These are phyloP conservation scores for Enteromius mattozi DNA, from an alignment of 2,797 vertebrate genomes.

Conservation along the genomic window DNA sequence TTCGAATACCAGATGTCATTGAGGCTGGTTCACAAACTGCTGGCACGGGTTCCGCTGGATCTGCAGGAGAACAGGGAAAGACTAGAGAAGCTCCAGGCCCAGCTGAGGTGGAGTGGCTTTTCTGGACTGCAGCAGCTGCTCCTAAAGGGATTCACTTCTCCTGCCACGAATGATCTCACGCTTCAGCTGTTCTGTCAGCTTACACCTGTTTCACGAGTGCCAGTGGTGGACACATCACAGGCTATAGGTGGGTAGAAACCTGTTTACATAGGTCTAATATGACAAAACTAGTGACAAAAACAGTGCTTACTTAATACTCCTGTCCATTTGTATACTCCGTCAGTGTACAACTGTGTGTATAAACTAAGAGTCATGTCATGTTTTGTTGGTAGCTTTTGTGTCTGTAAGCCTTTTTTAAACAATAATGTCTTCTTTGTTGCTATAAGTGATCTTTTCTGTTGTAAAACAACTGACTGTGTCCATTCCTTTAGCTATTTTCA, in stretches of 20 bases:
- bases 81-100: constrained; percentile 96
- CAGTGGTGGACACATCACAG: constrained; percentile 96
- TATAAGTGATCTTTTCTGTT: neutral
- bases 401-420: neutral
- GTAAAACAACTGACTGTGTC: neutral
- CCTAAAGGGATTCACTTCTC: constrained; percentile 96
- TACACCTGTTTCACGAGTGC: constrained; percentile 92
- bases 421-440: neutral
- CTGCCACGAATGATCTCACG: constrained; percentile 93
- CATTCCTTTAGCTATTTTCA: neutral
- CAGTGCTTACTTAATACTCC: neutral
- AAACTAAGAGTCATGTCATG: neutral
- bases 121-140: constrained; percentile 95
- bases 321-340: neutral
- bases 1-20: constrained; percentile 98
- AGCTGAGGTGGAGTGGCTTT: constrained; percentile 96
- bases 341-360: neutral
- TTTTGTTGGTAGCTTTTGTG: neutral
- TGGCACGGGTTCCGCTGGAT: constrained; percentile 92
- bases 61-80: constrained; percentile 94
- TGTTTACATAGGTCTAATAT: neutral
- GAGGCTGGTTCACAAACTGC: constrained; percentile 90
- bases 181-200: constrained; percentile 96
- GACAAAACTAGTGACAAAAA: neutral
- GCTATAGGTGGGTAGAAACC: constrained; percentile 83